Conservation (phyloP, 1,140 invertebrate genomes). For the Hormaphis cornu region DNA sequence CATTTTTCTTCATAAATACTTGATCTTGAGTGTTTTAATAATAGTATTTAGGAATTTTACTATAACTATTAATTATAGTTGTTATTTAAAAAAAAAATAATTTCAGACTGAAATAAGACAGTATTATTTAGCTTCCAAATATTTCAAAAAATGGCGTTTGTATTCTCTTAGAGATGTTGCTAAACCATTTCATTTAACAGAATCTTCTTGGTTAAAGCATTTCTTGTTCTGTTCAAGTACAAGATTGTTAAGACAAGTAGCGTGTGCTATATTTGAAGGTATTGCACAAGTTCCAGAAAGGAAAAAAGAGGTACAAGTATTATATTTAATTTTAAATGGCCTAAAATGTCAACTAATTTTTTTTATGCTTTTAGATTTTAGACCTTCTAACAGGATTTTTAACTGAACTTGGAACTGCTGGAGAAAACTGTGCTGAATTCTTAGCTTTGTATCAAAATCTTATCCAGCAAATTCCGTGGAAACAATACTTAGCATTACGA, state of each 20-base stretch:
- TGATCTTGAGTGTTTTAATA: no score
- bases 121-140: conserved; percentile 66
- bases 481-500: conserved; percentile 80
- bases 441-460: conserved; percentile 74
- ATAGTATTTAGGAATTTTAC: no score
- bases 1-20: no score
- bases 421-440: conserved; percentile 88
- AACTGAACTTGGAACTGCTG: conserved; percentile 69
- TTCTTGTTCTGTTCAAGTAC: conserved; percentile 87
- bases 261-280: conserved; percentile 77
- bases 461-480: conserved; percentile 76
- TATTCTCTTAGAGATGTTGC: conserved; percentile 40
- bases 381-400: conserved; percentile 81
- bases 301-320: conserved; percentile 52
- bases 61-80: no score
- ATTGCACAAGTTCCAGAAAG: conserved; percentile 63
- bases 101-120: conserved; percentile 36
- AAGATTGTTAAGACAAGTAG: conserved; percentile 73
- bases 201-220: conserved; percentile 74
- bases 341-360: background rate
- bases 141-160: conserved; percentile 54
- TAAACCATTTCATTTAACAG: conserved; percentile 44
- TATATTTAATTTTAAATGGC: background rate
- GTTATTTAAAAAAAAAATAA: no score
- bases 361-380: conserved; percentile 52